Evolutionary conservation across 2,113 vertebrate genomes (phyloP).

Genomic region (Morone chrysops): DNA sequence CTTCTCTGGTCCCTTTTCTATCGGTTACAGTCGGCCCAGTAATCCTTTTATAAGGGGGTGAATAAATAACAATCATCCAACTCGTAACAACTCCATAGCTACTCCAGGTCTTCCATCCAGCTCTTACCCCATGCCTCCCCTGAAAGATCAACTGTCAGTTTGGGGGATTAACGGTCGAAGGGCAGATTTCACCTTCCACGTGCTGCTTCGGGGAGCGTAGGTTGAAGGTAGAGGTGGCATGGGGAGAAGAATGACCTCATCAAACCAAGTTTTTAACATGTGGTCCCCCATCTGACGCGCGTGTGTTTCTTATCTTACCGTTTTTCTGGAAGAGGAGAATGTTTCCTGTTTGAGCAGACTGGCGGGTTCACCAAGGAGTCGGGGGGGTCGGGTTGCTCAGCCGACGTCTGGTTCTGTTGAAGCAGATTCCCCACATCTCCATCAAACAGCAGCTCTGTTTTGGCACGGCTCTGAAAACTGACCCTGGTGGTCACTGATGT

Average conservation of each 20-base stretch:
- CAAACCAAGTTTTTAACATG: conserved; percentile 69
- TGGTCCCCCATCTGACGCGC: conserved; percentile 59
- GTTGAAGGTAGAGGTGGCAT: background rate
- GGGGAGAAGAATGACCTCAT: conserved; percentile 54
- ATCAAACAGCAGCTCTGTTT: conserved; percentile 77
- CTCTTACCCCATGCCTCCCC: background rate
- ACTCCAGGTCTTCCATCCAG: background rate
- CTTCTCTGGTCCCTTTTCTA: conserved; percentile 1
- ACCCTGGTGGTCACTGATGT: conserved; percentile 70
- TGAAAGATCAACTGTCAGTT: conserved; percentile 33
- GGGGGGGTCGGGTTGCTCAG: conserved; percentile 75
- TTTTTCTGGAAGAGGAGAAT: conserved; percentile 69
- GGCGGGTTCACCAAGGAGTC: conserved; percentile 79
- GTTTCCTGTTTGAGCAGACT: conserved; percentile 78
- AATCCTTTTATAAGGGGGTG: background rate
- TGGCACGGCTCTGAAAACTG: conserved; percentile 78
- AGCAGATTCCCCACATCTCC: conserved; percentile 79
- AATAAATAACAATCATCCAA: conserved; percentile 17
- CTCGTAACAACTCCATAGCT: conserved; percentile 1
- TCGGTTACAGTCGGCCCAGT: background rate
- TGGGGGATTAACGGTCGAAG: conserved; percentile 30
- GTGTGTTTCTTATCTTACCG: conserved; percentile 77
- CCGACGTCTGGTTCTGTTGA: conserved; percentile 80
- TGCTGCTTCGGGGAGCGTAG: conserved; percentile 30
- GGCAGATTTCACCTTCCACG: conserved; percentile 51